A percentile compares a stretch with the other conserved stretches of the same genome.
Conservation (phyloP, 1,140 invertebrate genomes). For the Geopemphigus sp. region DNA sequence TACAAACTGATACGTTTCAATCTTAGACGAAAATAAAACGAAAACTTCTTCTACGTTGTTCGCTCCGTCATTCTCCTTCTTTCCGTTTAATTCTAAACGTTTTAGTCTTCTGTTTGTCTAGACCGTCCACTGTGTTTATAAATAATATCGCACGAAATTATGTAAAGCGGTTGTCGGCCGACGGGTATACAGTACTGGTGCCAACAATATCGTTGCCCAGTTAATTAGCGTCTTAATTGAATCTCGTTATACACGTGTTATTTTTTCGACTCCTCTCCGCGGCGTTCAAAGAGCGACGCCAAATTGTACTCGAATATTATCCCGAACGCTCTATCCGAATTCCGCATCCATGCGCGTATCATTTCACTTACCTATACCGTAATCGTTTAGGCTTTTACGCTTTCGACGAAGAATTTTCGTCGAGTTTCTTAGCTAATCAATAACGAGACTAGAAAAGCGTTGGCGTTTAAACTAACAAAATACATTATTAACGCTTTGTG, state of each 20-base stretch:
- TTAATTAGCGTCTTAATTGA: conserved; percentile 43
- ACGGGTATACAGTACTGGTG: not conserved
- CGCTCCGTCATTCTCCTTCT: not conserved
- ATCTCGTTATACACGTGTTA: conserved; percentile 30
- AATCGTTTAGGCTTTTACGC: no score
- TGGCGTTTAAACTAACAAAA: no score
- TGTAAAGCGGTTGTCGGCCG: not conserved
- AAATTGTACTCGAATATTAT: not conserved
- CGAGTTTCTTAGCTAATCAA: no score
- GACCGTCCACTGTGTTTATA: conserved; percentile 14
- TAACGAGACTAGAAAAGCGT: no score
- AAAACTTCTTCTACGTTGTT: conserved; percentile 13
- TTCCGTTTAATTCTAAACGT: conserved; percentile 31
- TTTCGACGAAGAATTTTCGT: no score
- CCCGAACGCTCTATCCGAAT: not conserved
- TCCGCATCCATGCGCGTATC: no score
- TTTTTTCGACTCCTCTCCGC: not conserved
- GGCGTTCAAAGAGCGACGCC: not conserved
- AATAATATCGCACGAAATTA: conserved; percentile 22
- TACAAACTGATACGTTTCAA: conserved; percentile 24
- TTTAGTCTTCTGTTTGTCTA: not conserved
- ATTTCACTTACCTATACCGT: no score
- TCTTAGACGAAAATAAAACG: conserved; percentile 29
- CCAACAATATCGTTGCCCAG: not conserved
- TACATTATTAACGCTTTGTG: no score